Base-by-base conservation (phyloP, 1,140 invertebrate genomes). In the Eriosoma lanigerum region DNA sequence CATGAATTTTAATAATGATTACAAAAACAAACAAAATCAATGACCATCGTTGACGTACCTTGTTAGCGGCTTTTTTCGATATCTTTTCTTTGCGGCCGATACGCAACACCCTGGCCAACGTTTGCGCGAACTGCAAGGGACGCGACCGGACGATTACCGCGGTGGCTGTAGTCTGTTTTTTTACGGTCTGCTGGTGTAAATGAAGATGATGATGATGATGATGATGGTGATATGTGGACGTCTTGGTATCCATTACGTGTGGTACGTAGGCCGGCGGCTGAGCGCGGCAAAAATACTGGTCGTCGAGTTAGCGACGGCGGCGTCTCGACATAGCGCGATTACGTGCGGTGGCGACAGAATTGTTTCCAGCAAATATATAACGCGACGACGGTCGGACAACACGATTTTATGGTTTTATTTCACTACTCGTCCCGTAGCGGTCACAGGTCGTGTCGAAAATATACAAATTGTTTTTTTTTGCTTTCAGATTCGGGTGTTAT, bases 171-270 rank as follows among this genome's bases (percentile, higher is more conserved):
- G 75, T 60, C 9, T 78, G 56, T 78, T 78, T 78, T 19, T 78
- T 78, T 56, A 38, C 32, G 32, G 68, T 29, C 48, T 72, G 68
- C 12, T 50, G 68, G 66, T 26, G 64, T 24, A 24, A 9, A 9
- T 68, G 64, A 48, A 21, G 62, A 5, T 70, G 66, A 15, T 72
- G 68, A 72, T 52, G 68, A 46, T 52, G 26, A 26, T 48, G 44
- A 38, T 38, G 32, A 38, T 38, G 32, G 19, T 54, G 52, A 52
- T 52, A 72, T 8, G 48, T 3, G 5, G 66, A 68, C 44, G 38
- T 72, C 56, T 78, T 78, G 75, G 56, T 78, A 60, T 78, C 75
- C 75, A 78, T 78, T 6, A 78, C 75, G 75, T 24, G 75, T 19
- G 56, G 17, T n/a, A 73, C 44, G 29, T 24, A 12, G 13, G 1